Evolutionary conservation across 2,113 vertebrate genomes (phyloP).

Genomic region (Pseudorhombus dupliciocellatus): DNA sequence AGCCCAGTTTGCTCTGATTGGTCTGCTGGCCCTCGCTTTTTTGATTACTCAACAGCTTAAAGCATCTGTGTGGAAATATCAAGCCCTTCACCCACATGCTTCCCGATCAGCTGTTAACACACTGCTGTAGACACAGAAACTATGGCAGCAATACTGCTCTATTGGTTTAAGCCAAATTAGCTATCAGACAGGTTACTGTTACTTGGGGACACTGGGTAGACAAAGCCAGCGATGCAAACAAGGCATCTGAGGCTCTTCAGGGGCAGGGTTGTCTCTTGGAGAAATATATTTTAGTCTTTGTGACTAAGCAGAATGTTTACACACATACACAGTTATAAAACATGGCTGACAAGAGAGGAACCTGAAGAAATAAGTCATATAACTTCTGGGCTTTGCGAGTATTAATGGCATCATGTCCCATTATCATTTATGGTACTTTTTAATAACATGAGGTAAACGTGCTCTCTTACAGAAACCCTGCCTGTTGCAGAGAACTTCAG

Average conservation of each 20-base stretch:
- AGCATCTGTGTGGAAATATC: neutral
- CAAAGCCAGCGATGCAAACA: neutral
- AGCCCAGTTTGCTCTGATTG: neutral
- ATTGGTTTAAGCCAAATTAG: too few species aligned
- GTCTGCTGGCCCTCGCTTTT: neutral
- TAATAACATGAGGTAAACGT: neutral
- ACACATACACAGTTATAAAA: neutral
- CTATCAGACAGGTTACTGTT: neutral
- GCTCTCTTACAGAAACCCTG: constrained; percentile 83
- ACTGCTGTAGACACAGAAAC: neutral
- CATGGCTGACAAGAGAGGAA: neutral
- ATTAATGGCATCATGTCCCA: neutral
- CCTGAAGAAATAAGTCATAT: neutral
- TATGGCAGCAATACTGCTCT: neutral
- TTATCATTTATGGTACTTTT: neutral
- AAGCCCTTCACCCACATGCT: neutral
- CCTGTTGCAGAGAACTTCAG: constrained; percentile 96
- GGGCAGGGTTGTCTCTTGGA: too few species aligned
- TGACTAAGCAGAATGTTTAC: too few species aligned
- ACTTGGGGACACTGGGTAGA: neutral
- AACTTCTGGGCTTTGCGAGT: neutral
- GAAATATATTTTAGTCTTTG: neutral
- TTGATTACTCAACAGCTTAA: neutral
- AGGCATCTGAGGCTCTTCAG: too few species aligned
- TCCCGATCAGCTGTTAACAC: neutral